phyloP scores from a whole-genome alignment of 2,797 vertebrate genomes.

The Pelobates cultripes region DNA sequence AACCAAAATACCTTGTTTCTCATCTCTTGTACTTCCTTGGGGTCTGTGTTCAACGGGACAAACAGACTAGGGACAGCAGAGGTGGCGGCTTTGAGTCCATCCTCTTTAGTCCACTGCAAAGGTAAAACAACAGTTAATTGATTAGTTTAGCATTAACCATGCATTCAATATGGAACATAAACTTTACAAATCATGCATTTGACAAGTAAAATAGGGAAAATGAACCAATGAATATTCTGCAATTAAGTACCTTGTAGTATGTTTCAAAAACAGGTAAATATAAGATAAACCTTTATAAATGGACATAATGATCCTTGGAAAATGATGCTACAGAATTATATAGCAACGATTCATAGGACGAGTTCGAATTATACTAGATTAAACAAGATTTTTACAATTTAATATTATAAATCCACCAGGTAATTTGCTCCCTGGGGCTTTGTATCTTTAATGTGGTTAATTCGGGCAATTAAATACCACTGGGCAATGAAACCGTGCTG shows the following conservation, averaged over 20 bases:
- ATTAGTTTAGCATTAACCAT: conserved; percentile 60
- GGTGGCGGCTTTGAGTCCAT: conserved; percentile 86
- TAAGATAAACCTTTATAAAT: too few relatives aligned
- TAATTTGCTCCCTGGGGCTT: too few relatives aligned
- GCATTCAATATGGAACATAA: background rate
- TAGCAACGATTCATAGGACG: too few relatives aligned
- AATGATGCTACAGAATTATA: too few relatives aligned
- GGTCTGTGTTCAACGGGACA: conserved; percentile 97
- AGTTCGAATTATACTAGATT: too few relatives aligned
- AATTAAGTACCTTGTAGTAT: background rate
- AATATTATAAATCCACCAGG: too few relatives aligned
- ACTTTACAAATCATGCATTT: conserved; percentile 80
- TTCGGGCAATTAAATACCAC: too few relatives aligned
- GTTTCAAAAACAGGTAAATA: background rate
- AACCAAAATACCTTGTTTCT: conserved; percentile 90
- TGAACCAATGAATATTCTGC: conserved; percentile 72
- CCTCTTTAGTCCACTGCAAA: conserved; percentile 98
- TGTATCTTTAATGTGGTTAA: too few relatives aligned
- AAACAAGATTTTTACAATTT: too few relatives aligned
- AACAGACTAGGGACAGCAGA: conserved; percentile 93
- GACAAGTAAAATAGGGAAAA: conserved; percentile 70
- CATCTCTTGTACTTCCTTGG: conserved; percentile 98
- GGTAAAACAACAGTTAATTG: conserved; percentile 69
- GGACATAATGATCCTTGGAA: too few relatives aligned
- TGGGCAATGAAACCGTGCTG: too few relatives aligned